A percentile compares a stretch with the other conserved stretches of the same genome.
These are phyloP conservation scores for Stichodactyla mertensii DNA, from an alignment of 64 coral and sea anemone genomes.

Conservation along the genomic window DNA sequence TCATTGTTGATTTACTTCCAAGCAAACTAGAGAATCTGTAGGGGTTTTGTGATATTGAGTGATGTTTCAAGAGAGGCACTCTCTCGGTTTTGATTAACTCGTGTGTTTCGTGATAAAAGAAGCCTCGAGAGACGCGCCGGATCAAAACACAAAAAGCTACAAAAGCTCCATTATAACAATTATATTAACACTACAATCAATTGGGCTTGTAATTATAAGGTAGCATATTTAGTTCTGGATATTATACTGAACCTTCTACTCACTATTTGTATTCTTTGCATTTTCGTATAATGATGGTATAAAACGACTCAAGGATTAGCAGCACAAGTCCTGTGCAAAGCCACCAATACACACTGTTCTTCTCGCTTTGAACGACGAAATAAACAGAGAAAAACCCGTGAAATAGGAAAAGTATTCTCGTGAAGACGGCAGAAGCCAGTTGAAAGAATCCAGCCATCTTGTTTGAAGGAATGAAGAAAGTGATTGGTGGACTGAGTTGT, in stretches of 20 bases:
- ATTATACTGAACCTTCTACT: constrained; percentile 31
- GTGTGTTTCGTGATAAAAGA: background rate
- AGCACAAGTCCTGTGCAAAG: constrained; percentile 56
- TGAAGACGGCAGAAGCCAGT: constrained; percentile 63
- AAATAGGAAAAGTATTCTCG: constrained; percentile 72
- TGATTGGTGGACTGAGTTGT: background rate
- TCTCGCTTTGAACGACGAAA: constrained; percentile 26
- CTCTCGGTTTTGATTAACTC: background rate
- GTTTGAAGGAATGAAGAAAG: background rate
- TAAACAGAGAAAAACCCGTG: constrained; percentile 70
- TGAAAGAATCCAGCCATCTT: constrained; percentile 25
- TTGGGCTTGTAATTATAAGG: background rate
- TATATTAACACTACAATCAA: background rate
- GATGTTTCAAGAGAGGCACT: too few species aligned
- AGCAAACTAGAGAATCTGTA: background rate
- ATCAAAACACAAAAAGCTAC: background rate
- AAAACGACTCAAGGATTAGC: constrained; percentile 71
- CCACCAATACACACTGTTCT: constrained; percentile 64
- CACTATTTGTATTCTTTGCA: constrained; percentile 92
- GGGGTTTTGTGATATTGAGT: too few species aligned
- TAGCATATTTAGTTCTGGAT: background rate
- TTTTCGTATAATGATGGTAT: constrained; percentile 78
- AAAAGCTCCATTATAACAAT: background rate
- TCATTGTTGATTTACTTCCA: background rate
- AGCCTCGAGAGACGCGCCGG: background rate